Evolutionary conservation across 92 coral and sea anemone genomes (phyloP), one percentile per base, ranked within the genome.

Genomic region (Epizoanthus illoricatus): DNA sequence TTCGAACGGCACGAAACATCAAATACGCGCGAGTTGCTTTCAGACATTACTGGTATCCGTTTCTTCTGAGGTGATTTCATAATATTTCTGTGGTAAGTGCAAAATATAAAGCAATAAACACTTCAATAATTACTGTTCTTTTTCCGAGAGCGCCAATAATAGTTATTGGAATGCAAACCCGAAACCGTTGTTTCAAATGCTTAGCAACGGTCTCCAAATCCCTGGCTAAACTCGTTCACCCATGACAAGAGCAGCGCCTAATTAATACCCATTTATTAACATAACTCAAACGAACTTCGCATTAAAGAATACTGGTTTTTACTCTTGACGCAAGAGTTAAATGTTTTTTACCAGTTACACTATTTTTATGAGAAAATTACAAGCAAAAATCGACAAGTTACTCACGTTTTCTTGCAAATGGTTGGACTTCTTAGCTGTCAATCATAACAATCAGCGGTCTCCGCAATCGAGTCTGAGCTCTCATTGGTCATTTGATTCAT

Each of bases 171-270:
- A 40, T 33, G 15, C 39, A 43, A 24, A 68, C n/a, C n/a, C n/a
- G n/a, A n/a, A n/a, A n/a, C 73, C 65, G 90, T 87, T 87, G 90
- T 83, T 76, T 83, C 55, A 60, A 75, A 78, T 33, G 82, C 82
- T 63, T 78, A 78, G 72, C 82, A 78, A 78, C 82, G 71, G 82
- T 78, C 63, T 45, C 40, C 18, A 24, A 11, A 65, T 58, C 71
- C 24, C 42, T 10, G 17, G 39, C 71, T 12, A 68, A 68, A 68
- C 49, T 2, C 72, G 49, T 36, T 63, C 82, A 61, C 66, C 82
- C 82, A 47, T 78, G 71, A 78, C 82, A 75, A 75, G 9, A 13
- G 5, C 69, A 64, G 16, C 41, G 71, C 43, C 45, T 43, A 8
- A 24, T 42, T 40, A 61, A 76, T 76, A 45, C 43, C 16, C 63